Percentiles rank a stretch among this genome's conserved stretches.
phyloP scores from a whole-genome alignment of 1,140 invertebrate species.

The Zaprionus inermis region DNA sequence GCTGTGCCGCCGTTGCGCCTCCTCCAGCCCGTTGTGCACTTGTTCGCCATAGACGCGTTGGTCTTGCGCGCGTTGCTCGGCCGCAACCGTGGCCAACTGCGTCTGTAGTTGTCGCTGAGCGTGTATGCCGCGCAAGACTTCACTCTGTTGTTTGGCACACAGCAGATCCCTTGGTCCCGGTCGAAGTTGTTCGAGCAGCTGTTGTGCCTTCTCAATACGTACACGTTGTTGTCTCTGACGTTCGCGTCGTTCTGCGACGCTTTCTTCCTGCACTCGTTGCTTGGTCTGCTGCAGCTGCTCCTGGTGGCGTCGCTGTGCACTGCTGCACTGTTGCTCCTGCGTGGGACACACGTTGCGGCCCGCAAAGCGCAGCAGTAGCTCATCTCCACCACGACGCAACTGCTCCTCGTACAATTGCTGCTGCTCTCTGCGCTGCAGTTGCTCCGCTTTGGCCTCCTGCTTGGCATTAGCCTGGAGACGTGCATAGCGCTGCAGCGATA shows the following conservation, averaged over 20 bases:
- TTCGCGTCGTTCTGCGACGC: constrained; percentile 29
- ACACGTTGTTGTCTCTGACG: constrained; percentile 35
- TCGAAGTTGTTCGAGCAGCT: constrained; percentile 69
- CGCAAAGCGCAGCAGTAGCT: constrained; percentile 51
- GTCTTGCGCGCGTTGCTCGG: constrained; percentile 49
- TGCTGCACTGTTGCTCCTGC: constrained; percentile 50
- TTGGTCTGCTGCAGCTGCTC: constrained; percentile 35
- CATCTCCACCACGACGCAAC: constrained; percentile 60
- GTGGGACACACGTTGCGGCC: constrained; percentile 57
- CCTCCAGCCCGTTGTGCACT: constrained; percentile 60
- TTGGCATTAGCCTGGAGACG: constrained; percentile 53
- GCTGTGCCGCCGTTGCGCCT: constrained; percentile 52
- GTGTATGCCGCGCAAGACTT: constrained; percentile 66
- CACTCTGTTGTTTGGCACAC: constrained; percentile 68
- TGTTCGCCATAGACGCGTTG: constrained; percentile 57
- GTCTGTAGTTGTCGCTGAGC: constrained; percentile 67
- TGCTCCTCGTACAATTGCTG: constrained; percentile 45
- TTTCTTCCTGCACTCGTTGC: constrained; percentile 39
- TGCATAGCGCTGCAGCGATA: constrained; percentile 50
- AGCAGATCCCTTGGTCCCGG: constrained; percentile 72
- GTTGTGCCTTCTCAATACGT: constrained; percentile 68
- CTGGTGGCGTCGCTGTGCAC: constrained; percentile 30
- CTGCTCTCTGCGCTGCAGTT: constrained; percentile 24
- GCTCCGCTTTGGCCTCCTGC: constrained; percentile 44
- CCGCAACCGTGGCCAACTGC: constrained; percentile 53